These are phyloP conservation scores for Castor canadensis DNA, from an alignment of 2,113 vertebrate genomes.

Conservation along the genomic window DNA sequence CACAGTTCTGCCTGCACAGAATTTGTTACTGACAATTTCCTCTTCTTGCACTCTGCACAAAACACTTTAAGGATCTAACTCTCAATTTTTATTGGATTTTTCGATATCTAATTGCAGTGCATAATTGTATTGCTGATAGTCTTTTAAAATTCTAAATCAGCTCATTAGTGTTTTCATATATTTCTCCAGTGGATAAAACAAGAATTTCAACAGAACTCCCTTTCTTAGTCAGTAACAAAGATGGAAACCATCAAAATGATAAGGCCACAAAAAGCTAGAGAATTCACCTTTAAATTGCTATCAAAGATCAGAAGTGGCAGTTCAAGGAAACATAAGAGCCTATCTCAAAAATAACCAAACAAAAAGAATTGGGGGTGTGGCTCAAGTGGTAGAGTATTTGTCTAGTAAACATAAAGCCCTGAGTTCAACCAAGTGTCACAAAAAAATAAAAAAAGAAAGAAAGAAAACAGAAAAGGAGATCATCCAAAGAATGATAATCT, in stretches of 20 bases:
- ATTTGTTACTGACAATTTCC: neutral
- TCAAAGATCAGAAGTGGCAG: too few species aligned
- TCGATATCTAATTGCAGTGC: neutral
- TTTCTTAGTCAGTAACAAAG: neutral
- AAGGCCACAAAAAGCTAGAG: neutral
- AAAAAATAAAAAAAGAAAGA: neutral
- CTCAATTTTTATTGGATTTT: neutral
- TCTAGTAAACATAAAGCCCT: too few species aligned
- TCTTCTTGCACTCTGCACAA: neutral
- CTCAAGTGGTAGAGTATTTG: too few species aligned
- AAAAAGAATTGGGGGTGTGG: neutral
- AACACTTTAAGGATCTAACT: neutral
- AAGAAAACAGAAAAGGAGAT: too few species aligned
- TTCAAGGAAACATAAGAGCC: too few species aligned
- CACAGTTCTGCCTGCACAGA: neutral
- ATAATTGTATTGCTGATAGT: neutral
- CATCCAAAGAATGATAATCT: too few species aligned
- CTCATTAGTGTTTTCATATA: neutral
- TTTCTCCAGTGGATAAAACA: slow-evolving; percentile 39
- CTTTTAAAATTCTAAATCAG: slow-evolving; percentile 37
- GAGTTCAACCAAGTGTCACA: too few species aligned
- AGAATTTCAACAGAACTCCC: neutral
- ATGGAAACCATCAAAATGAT: slow-evolving; percentile 11
- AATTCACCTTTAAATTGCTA: slow-evolving; percentile 35
- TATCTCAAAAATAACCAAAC: too few species aligned